phyloP scores from a whole-genome alignment of 2,888 invertebrate species.

The Biston stratarius region DNA sequence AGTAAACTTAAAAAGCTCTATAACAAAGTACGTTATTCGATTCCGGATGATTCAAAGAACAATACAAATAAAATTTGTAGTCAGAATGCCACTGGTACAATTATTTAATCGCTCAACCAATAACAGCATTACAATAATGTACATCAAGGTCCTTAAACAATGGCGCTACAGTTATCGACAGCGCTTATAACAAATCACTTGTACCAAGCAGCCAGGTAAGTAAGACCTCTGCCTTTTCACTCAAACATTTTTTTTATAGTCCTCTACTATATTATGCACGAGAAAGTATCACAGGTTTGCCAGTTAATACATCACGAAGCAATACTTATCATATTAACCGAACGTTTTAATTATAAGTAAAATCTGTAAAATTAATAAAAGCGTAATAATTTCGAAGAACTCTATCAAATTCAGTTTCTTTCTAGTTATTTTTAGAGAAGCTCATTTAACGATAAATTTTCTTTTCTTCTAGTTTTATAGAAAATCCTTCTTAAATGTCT shows the following conservation, averaged over 20 bases:
- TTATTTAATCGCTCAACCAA: conserved; percentile 45
- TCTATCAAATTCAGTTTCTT: too few relatives aligned
- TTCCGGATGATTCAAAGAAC: conserved; percentile 6
- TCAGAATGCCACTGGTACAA: conserved; percentile 50
- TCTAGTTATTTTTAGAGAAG: too few relatives aligned
- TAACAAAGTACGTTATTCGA: background rate
- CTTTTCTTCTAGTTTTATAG: too few relatives aligned
- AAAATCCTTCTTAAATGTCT: too few relatives aligned
- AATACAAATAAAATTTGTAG: conserved; percentile 32
- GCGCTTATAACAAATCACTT: conserved; percentile 71
- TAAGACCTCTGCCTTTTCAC: conserved; percentile 57
- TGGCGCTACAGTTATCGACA: conserved; percentile 71
- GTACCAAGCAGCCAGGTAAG: conserved; percentile 57
- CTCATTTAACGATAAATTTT: too few relatives aligned
- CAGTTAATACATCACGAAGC: too few relatives aligned
- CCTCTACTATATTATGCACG: background rate
- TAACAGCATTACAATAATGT: conserved; percentile 65
- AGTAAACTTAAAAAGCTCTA: background rate
- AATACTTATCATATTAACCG: too few relatives aligned
- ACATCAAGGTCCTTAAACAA: conserved; percentile 71
- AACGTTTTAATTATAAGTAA: too few relatives aligned
- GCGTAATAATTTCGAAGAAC: too few relatives aligned
- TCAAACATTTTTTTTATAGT: conserved; percentile 14
- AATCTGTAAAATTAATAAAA: too few relatives aligned
- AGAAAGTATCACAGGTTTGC: background rate